Evolutionary conservation across 2,113 vertebrate genomes (phyloP), one percentile per base, ranked within the genome.

Genomic region (Poeciliopsis occidentalis): DNA sequence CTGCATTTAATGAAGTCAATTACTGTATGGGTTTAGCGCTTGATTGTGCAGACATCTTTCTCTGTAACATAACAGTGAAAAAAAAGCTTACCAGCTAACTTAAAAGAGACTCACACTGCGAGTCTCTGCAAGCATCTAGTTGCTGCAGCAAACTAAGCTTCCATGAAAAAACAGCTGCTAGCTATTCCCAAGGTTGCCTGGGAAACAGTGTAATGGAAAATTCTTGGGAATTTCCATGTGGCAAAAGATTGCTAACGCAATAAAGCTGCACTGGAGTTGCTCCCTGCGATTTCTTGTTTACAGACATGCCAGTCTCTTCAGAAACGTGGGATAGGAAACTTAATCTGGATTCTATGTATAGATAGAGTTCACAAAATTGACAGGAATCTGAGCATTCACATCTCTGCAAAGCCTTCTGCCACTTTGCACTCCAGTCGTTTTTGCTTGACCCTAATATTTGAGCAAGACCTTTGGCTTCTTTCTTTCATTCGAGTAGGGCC

Each of bases 141-240:
- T 90, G 75, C 79, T 85, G 84, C 65, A 70, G 66, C 37, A 47
- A 71, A 82, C 60, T 72, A 54, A 75, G 73, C 73, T 85, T 79
- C 44, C 30, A 57, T 76, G 79, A 83, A 83, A 83, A 83, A 83
- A 88, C 92, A 92, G 90, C 86, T 93, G 92, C 81, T 91, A 90
- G 75, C 89, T 44, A 92, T 93, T 93, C 70, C 62, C 77, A 61
- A 72, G 62, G 81, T 91, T 92, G 73, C 82, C 87, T 17, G 47
- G 88, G 89, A 66, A 91, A 91, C 89, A 1, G 24, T 67, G 83
- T 78, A 91, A 85, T 91, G 92, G 92, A 93, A 93, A 91, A 89
- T 89, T 91, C 84, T 85, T 76, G 79, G 80, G 65, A 82, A 78
- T 72, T 88, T 81, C 78, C 82, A 71, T 84, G 79, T 79, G 77